Percentiles rank a stretch among this genome's conserved stretches.
These are phyloP conservation scores for Coenobita brevimanus DNA, from an alignment of 1,140 invertebrate species.

Conservation along the genomic window DNA sequence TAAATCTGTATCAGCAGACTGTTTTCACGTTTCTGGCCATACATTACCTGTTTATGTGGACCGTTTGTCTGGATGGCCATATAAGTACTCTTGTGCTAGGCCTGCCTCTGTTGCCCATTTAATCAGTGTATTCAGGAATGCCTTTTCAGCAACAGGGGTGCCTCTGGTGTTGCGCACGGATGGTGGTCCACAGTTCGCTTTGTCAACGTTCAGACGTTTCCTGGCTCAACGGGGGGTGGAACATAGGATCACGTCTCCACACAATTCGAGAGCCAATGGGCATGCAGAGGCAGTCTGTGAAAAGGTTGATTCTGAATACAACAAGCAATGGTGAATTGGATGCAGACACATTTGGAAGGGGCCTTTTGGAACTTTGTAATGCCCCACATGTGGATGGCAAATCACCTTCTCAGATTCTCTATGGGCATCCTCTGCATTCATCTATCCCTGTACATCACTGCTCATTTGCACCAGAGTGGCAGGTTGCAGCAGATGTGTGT, in stretches of 20 bases:
- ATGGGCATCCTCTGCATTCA: slow-evolving; percentile 37
- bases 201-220: slow-evolving; percentile 23
- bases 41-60: neutral
- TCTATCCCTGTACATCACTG: slow-evolving; percentile 46
- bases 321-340: neutral
- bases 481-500: slow-evolving; percentile 34
- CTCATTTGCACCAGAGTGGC: slow-evolving; percentile 54
- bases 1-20: too few relatives aligned
- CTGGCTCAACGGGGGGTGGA: slow-evolving; percentile 25
- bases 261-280: slow-evolving; percentile 18
- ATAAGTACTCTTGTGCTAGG: neutral
- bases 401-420: too few relatives aligned
- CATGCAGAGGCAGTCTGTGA: slow-evolving; percentile 2
- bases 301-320: slow-evolving; percentile 11
- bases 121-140: neutral
- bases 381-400: too few relatives aligned
- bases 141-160: neutral
- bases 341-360: too few relatives aligned
- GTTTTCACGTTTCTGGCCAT: neutral
- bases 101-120: neutral
- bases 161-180: slow-evolving; percentile 5
- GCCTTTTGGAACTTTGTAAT: too few relatives aligned
- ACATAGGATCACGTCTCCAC: slow-evolving; percentile 1
- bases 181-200: slow-evolving; percentile 33
- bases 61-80: neutral